Conservation (phyloP, 2,113 vertebrate genomes). For the Calonectris borealis region DNA sequence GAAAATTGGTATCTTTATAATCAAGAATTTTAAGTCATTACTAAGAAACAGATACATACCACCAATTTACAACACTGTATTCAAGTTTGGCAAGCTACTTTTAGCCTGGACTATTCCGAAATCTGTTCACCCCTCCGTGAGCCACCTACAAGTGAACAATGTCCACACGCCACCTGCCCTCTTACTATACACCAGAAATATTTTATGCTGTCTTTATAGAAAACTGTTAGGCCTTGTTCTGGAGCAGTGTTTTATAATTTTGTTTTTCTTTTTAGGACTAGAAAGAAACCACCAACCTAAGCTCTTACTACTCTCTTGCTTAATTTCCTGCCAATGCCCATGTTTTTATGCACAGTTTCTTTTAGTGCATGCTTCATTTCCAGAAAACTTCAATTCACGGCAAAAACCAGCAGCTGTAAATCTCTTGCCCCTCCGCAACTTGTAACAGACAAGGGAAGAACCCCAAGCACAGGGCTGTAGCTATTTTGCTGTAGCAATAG, state of each 20-base stretch:
- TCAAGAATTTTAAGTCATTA: not conserved
- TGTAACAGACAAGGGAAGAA: not conserved
- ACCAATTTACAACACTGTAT: not conserved
- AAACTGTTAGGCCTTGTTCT: not conserved
- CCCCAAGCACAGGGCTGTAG: not conserved
- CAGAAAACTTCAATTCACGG: not conserved
- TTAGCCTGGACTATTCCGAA: not conserved
- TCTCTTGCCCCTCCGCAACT: not conserved
- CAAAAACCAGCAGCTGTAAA: not conserved
- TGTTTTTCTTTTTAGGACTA: not conserved
- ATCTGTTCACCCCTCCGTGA: not conserved
- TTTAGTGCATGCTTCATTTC: not conserved
- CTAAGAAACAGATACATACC: not conserved
- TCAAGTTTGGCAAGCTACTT: not conserved
- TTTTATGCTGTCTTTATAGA: not conserved
- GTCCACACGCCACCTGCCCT: not conserved
- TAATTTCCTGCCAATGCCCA: not conserved
- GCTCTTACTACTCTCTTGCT: not conserved
- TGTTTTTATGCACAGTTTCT: not conserved
- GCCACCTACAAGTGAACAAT: not conserved
- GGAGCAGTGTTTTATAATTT: not conserved
- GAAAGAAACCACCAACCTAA: not conserved
- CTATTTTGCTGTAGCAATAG: not conserved
- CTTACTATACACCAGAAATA: not conserved
- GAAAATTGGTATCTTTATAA: not conserved